Base-by-base conservation (phyloP, 2,888 invertebrate genomes). In the Sminthurides aquaticus region DNA sequence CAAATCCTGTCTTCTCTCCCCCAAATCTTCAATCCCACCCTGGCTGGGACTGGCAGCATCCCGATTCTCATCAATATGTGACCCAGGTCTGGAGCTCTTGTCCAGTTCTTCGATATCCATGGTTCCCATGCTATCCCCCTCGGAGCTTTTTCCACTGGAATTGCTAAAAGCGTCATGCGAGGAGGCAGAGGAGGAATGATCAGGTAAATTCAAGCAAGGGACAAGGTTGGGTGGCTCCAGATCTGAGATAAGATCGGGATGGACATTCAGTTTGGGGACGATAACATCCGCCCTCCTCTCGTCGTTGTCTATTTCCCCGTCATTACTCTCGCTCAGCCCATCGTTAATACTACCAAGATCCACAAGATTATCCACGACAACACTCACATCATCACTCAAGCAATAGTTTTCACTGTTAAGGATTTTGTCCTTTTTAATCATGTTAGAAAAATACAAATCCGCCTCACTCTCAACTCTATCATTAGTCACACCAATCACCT, bases 371-470 rank as follows among this genome's bases (percentile, higher is more conserved):
- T 52, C 26, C 28, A 52, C 55, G 2, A 49, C 60, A 60, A 49
- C 27, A 8, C n/a, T 20, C 11, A 43, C 29, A 49, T 64, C 56
- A 49, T 60, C 60, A 64, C 48, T 59, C 55, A 54, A 27, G n/a
- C 15, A 54, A 20, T 27, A 56, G 52, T 29, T 34, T 26, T 64
- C 64, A 26, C 20, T 55, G 34, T 64, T 64, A 24, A 60, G 26
- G 26, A 60, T 43, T 48, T 60, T 54, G 26, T 64, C 64, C 26
- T 59, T 60, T 60, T 60, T 60, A 60, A 64, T 56, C 26, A 64
- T 52, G 60, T 64, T 64, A 60, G 64, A 52, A 60, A 64, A 64
- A 64, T 64, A 64, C 26, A 59, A 64, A 56, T 64, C 55, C 34
- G 59, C 56, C 24, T 60, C 60, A 29, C 20, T 27, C 57, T 52